Evolutionary conservation across 2,888 invertebrate species (phyloP).

Genomic region (Machimus rusticus): DNA sequence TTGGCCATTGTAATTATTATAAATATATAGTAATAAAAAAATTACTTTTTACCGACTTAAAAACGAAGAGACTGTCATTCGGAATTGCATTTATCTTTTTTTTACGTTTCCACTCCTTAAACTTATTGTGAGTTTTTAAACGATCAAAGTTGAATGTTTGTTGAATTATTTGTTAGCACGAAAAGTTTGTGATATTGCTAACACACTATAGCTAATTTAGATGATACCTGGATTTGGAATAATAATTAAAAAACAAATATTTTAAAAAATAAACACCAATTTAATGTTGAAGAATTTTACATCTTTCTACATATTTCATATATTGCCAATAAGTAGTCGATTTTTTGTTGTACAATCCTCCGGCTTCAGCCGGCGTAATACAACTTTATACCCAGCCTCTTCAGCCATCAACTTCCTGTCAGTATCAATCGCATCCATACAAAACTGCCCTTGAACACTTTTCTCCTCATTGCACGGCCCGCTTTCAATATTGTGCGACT

Average conservation of each 20-base stretch:
- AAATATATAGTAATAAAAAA: no score
- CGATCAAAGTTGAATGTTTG: no score
- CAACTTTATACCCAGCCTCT: slow-evolving; percentile 78
- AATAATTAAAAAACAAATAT: neutral
- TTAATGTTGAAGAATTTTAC: neutral
- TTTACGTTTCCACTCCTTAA: no score
- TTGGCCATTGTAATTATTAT: no score
- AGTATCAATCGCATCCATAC: slow-evolving; percentile 89
- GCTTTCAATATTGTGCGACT: slow-evolving; percentile 75
- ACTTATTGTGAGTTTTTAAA: no score
- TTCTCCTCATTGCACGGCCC: slow-evolving; percentile 59
- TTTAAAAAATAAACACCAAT: neutral
- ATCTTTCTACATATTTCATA: neutral
- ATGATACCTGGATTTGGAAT: neutral
- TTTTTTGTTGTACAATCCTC: slow-evolving; percentile 90
- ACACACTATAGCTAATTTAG: no score
- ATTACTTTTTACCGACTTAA: no score
- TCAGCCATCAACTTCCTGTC: slow-evolving; percentile 81
- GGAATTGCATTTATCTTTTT: no score
- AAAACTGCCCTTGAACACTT: slow-evolving; percentile 76
- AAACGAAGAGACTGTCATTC: no score
- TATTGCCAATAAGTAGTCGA: slow-evolving; percentile 57
- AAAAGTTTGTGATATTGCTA: no score
- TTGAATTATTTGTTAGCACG: no score
- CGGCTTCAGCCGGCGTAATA: slow-evolving; percentile 79